Evolutionary conservation across 37 sponge, comb jelly and placozoan genomes (phyloP).

Genomic region (Chondrosia reniformis): DNA sequence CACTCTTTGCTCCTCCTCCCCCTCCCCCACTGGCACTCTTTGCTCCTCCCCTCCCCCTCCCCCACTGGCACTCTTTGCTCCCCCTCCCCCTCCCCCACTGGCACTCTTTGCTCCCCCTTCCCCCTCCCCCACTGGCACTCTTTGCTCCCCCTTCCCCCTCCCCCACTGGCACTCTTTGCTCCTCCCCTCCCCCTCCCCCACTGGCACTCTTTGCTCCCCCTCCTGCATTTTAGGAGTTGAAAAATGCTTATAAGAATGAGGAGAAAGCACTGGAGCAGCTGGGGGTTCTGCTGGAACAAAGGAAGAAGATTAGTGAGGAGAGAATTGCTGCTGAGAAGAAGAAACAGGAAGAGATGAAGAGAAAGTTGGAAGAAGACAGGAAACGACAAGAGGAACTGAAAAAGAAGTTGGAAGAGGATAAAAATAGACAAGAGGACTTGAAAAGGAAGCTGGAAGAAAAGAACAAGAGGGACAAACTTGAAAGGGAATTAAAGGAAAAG

Average conservation of each 20-base stretch:
- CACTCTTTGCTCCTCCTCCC: no score
- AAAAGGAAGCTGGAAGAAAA: neutral
- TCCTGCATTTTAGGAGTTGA: conserved; percentile 5
- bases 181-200: no score
- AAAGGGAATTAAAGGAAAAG: conserved; percentile 3
- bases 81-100: no score
- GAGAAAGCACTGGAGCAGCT: conserved; percentile 18
- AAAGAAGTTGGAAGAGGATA: neutral
- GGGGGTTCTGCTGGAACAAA: neutral
- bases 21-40: no score
- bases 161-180: no score
- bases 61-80: no score
- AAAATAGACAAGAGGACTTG: neutral
- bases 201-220: no score
- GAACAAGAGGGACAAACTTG: neutral
- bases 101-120: no score
- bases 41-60: no score
- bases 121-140: no score
- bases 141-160: no score
- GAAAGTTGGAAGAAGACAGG: neutral
- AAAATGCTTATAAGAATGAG: neutral
- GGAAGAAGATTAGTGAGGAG: neutral
- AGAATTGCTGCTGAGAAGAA: neutral
- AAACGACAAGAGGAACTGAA: conserved; percentile 7
- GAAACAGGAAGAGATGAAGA: neutral